Evolutionary conservation across 64 coral and sea anemone genomes (phyloP).

Genomic region (Actinia equina): DNA sequence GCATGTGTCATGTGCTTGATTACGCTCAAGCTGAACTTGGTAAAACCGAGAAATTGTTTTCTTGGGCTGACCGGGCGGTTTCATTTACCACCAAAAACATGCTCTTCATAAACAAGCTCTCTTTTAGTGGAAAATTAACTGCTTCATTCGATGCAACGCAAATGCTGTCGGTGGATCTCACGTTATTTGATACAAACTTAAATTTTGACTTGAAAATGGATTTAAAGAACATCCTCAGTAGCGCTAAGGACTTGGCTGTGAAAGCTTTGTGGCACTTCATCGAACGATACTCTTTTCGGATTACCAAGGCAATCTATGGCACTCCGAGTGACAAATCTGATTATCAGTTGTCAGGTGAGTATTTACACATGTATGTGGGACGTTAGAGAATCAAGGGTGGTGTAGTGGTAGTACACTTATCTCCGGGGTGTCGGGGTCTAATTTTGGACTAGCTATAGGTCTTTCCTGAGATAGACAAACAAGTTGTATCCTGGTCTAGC

Average conservation of each 20-base stretch:
- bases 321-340: conserved; percentile 58
- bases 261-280: conserved; percentile 47
- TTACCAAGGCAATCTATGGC: conserved; percentile 65
- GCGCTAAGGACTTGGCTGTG: conserved; percentile 53
- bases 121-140: conserved; percentile 57
- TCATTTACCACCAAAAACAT: conserved; percentile 28
- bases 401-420: too few relatives aligned
- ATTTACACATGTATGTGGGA: not conserved
- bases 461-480: too few relatives aligned
- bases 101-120: conserved; percentile 48
- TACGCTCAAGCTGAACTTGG: conserved; percentile 31
- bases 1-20: conserved; percentile 55
- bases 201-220: conserved; percentile 77
- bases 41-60: conserved; percentile 43
- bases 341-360: conserved; percentile 56
- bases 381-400: too few relatives aligned
- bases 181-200: conserved; percentile 45
- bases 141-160: conserved; percentile 25
- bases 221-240: conserved; percentile 50
- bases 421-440: too few relatives aligned
- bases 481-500: too few relatives aligned
- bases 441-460: too few relatives aligned
- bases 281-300: conserved; percentile 17
- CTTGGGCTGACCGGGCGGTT: conserved; percentile 65
- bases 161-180: conserved; percentile 54